Evolutionary conservation across 2,888 invertebrate species (phyloP), one percentile per base, ranked within the genome.

Genomic region (Omphaloscelis lunosa): DNA sequence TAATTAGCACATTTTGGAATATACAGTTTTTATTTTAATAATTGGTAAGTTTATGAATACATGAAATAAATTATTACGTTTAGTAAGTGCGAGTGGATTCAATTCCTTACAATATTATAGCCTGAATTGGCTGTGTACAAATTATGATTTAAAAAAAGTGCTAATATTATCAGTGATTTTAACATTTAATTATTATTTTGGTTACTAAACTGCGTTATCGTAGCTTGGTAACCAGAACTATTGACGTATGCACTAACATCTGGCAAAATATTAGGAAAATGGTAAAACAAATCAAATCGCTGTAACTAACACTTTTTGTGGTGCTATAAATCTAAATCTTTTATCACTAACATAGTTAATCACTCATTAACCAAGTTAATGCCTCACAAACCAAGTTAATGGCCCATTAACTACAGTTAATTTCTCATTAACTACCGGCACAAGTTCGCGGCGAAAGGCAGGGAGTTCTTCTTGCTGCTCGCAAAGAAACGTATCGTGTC

Each of bases 401-500:
- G 17, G 9, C 20, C 12, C 27, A 77, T 68, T 53, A 75, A 62
- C 41, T 39, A 45, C 20, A 51, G n/a, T 67, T 61, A 51, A 66
- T 45, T 4, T 3, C 2, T 51, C 23, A 62, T 27, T 15, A 23
- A 70, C 67, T 84, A 86, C 39, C 78, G 81, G n/a, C 87, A 87
- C 12, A 87, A 20, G 0, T 27, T 17, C 1, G 72, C 79, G 0
- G 86, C 85, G 34, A 77, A 68, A 0, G 86, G 84, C 0, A 78
- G 51, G 0, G 77, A n/a, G 11, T 34, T 65, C 59, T 78, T 79
- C n/a, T 88, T 88, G 41, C 77, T 79, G 69, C 45, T 73, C 0
- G 86, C 88, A 34, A 88, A 89, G 76, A 89, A 91, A 61, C 90
- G 89, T 4, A 96, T 89, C 0, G 96, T 96, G 75, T 95, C 95